Evolutionary conservation across 23 tunicate genomes (phyloP).

Genomic region (Halocynthia roretzi): DNA sequence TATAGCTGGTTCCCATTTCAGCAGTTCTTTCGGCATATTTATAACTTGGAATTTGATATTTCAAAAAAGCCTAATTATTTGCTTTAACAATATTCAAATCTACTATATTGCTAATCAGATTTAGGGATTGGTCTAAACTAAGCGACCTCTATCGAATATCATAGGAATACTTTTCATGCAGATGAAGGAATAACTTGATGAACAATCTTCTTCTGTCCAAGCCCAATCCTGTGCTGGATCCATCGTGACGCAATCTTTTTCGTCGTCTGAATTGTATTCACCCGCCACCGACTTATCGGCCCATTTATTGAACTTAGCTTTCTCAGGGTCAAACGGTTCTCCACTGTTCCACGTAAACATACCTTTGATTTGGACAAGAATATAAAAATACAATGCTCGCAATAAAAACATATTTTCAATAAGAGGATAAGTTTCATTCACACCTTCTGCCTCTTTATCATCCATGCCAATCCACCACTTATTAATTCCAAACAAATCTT

Average conservation of each 20-base stretch:
- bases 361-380: conserved; percentile 16
- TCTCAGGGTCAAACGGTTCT: conserved; percentile 33
- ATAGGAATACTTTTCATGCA: conserved; percentile 33
- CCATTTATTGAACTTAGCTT: conserved; percentile 42
- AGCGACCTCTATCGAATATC: neutral
- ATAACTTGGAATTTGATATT: no score
- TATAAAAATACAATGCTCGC: neutral
- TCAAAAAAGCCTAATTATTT: no score
- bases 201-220: conserved; percentile 66
- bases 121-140: no score
- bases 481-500: conserved; percentile 19
- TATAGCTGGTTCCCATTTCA: no score
- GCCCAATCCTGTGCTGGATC: conserved; percentile 18
- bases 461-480: conserved; percentile 67
- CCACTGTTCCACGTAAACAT: conserved; percentile 64
- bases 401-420: neutral
- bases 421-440: neutral
- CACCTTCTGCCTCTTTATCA: conserved; percentile 55
- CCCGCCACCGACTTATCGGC: neutral
- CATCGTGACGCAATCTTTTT: conserved; percentile 55
- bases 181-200: conserved; percentile 25
- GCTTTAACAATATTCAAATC: no score
- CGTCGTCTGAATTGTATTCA: conserved; percentile 8
- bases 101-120: no score
- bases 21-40: no score